Evolutionary conservation across 1,140 invertebrate species (phyloP), one percentile per base, ranked within the genome.

Genomic region (Trichoplusia ni): DNA sequence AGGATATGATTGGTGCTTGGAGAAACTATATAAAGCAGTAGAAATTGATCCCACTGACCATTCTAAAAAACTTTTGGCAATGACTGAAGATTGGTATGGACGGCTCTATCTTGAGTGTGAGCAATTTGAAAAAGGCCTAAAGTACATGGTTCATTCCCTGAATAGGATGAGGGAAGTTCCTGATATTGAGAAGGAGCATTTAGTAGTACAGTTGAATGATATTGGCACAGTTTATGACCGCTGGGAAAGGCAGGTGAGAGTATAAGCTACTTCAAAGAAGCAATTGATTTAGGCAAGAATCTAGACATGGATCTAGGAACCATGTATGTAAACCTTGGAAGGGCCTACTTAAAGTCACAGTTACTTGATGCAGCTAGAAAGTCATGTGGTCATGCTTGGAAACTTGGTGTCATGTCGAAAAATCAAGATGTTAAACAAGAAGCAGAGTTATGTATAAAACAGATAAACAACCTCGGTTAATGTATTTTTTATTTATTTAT

Each of bases 291-390:
- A 64, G 95, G 94, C 4, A 92, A 91, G 76, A 86, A 90, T 70
- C 79, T 95, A 11, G 93, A 96, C 19, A 93, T 94, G 75, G 77
- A 96, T 53, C 89, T 97, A 62, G 94, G 95, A 5, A 90, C 94
- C 1, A 92, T 97, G 65, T 93, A 96, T 88, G 93, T 96, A 13
- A 98, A 98, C 90, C 86, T 98, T 61, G 97, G 97, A 9, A 93
- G 95, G 64, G 91, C 96, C 49, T 95, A 95, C 75, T 77, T 98
- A 7, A 93, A 95, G 75, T 94, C 94, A 81, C 93, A 93, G 18
- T 79, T 97, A 44, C 81, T 94, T 29, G 82, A 92, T 8, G 92
- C 95, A 79, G 97, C 97, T 1, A 92, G 94, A 79, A 93, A 93
- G 67, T 89, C 86, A 42, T 98, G 97, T 81, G 91, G 92, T 18